Evolutionary conservation across 2,797 vertebrate species (phyloP), one percentile per base, ranked within the genome.

Genomic region (Pangasius djambal): DNA sequence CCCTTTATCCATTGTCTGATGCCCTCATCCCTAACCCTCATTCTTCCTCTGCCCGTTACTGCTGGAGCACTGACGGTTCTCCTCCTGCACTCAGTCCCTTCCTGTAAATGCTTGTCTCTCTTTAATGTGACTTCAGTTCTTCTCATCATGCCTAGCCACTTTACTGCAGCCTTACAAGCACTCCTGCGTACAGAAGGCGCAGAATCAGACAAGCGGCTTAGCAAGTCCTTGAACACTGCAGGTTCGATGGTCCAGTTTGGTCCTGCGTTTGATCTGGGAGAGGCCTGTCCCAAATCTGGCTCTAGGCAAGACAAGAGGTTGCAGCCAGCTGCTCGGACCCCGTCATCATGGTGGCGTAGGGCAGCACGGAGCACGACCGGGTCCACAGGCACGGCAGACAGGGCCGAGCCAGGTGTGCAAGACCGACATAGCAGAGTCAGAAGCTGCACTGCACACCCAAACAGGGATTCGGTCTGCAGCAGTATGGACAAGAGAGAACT

Each of bases 301-400:
- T 95, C 78, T 59, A 95, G 18, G 91, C 97, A 96, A 85, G 97
- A 97, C 69, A 98, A 92, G 20, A 99, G 95, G 86, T 94, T 95
- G 20, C 97, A 98, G 8, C 96, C 93, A 72, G 96, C 96, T 18
- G 96, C 96, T 84, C 97, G 96, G 90, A 99, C 92, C 0, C 70
- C 93, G 50, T 95, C 94, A 16, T 97, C 94, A 0, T 72, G 72
- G 90, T 98, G 97, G 88, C 92, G 61, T 10, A 99, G 93, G 6
- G 97, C 95, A 55, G 18, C 89, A 12, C 79, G 94, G 79, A 99
- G 93, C 25, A 94, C 93, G 4, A 93, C 82, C 12, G 94, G 87
- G 88, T 95, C 88, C 89, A 96, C 22, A 88, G 92, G 85, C 67
- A 93, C 70, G n/a, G 95, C 95, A 61, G 95, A 94, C 59, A 93